Evolutionary conservation across 2,888 invertebrate species (phyloP).

Genomic region (Branchipolynoe longqiensis): DNA sequence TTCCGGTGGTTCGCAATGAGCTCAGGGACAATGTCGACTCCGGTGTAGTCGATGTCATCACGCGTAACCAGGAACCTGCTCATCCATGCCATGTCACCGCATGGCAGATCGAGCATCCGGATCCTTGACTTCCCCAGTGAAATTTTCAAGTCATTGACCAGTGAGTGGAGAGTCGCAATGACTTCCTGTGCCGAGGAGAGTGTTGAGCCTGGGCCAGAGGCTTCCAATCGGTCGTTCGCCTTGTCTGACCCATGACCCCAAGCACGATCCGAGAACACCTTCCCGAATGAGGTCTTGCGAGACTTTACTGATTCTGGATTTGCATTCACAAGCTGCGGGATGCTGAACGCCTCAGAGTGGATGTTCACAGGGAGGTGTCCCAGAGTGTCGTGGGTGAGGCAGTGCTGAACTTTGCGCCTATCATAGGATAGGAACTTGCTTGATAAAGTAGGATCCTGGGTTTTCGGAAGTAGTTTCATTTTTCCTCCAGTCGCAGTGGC

Average conservation of each 20-base stretch:
- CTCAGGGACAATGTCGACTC: conserved; percentile 68
- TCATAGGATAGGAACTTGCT: background rate
- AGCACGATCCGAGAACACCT: conserved; percentile 62
- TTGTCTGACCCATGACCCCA: conserved; percentile 66
- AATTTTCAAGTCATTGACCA: conserved; percentile 64
- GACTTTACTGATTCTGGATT: conserved; percentile 44
- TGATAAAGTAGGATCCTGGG: too few species aligned
- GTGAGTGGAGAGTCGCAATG: conserved; percentile 61
- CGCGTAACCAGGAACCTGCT: conserved; percentile 67
- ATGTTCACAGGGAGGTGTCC: conserved; percentile 55
- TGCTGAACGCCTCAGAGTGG: background rate
- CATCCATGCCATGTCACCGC: conserved; percentile 71
- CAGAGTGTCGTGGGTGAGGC: conserved; percentile 63
- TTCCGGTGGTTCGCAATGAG: conserved; percentile 66
- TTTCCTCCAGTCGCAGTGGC: background rate
- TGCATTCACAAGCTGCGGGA: background rate
- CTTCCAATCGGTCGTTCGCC: conserved; percentile 61
- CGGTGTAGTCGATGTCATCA: conserved; percentile 68
- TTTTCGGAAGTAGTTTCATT: conserved; percentile 11
- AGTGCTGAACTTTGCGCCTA: conserved; percentile 46
- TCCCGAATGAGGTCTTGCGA: conserved; percentile 61
- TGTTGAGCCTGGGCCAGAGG: conserved; percentile 66
- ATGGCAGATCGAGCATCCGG: conserved; percentile 66
- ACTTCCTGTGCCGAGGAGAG: conserved; percentile 67
- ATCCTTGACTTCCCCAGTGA: conserved; percentile 52